Conservation (phyloP, 2,797 vertebrate genomes). For the Carduelis carduelis region DNA sequence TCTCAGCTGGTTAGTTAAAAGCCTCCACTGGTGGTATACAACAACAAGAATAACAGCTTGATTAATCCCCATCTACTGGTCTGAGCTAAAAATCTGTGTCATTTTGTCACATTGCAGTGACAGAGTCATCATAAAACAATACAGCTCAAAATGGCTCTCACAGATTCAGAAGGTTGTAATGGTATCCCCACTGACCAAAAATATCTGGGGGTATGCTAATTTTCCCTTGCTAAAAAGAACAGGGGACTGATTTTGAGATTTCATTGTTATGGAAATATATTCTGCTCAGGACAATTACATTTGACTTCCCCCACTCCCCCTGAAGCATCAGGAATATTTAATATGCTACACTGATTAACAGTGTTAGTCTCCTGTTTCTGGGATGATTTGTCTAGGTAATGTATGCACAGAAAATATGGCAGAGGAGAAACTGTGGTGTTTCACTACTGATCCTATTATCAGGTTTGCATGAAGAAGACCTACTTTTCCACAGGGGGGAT, state of each 20-base stretch:
- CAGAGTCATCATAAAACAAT: conserved; percentile 36
- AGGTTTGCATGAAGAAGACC: background rate
- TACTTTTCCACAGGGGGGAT: background rate
- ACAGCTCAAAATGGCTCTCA: background rate
- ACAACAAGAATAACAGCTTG: conserved; percentile 12
- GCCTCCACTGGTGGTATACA: background rate
- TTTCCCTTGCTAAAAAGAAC: conserved; percentile 9
- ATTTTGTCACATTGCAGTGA: conserved; percentile 6
- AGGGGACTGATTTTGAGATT: background rate
- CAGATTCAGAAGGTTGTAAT: background rate
- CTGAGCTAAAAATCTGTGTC: background rate
- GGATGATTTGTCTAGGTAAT: conserved; percentile 5
- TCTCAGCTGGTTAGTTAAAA: conserved; percentile 41
- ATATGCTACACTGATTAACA: conserved; percentile 16
- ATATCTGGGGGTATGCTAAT: conserved; percentile 29
- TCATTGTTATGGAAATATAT: conserved; percentile 30
- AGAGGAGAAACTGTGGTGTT: background rate
- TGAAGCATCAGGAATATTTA: conserved; percentile 33
- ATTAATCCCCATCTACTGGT: conserved; percentile 33
- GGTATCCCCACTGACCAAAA: conserved; percentile 21
- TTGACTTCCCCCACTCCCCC: background rate
- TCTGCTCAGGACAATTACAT: background rate
- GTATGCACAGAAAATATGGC: background rate
- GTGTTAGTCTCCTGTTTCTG: background rate
- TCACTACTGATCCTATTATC: background rate